Conservation (phyloP, 2,113 vertebrate species). For the Chiloscyllium plagiosum region DNA sequence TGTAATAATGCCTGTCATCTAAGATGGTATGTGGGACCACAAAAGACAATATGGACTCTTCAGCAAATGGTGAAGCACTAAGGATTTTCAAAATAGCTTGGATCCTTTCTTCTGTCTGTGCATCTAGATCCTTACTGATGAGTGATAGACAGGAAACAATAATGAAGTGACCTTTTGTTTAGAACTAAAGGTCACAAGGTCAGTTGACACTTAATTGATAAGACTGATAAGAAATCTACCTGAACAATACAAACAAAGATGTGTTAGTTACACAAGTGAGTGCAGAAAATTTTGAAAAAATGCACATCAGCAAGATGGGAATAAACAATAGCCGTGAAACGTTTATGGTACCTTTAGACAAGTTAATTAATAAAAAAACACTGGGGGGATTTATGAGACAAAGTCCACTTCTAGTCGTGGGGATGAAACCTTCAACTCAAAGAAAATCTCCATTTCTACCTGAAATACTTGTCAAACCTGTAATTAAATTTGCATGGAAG, state of each 20-base stretch:
- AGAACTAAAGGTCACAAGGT: conserved; percentile 2
- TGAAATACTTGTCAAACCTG: conserved; percentile 16
- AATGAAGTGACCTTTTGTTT: conserved; percentile 19
- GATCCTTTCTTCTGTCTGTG: background rate
- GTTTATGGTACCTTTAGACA: background rate
- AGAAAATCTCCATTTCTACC: conserved; percentile 2
- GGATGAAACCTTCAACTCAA: background rate
- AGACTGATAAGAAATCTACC: conserved; percentile 1
- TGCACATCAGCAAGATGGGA: background rate
- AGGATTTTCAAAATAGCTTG: background rate
- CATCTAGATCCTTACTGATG: background rate
- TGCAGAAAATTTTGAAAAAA: background rate
- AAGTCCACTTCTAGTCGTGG: background rate
- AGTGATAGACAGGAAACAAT: conserved; percentile 31
- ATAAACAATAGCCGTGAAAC: background rate
- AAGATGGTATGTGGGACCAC: background rate
- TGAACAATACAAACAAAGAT: background rate
- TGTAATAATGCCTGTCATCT: background rate
- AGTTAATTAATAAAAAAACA: background rate
- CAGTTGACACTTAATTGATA: background rate
- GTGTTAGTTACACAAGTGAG: background rate
- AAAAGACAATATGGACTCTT: background rate
- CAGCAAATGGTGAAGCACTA: background rate
- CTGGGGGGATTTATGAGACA: no score
- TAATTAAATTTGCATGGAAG: conserved; percentile 32